phyloP scores from a whole-genome alignment of 2,888 invertebrate genomes.

The Listrodromus nycthemerus region DNA sequence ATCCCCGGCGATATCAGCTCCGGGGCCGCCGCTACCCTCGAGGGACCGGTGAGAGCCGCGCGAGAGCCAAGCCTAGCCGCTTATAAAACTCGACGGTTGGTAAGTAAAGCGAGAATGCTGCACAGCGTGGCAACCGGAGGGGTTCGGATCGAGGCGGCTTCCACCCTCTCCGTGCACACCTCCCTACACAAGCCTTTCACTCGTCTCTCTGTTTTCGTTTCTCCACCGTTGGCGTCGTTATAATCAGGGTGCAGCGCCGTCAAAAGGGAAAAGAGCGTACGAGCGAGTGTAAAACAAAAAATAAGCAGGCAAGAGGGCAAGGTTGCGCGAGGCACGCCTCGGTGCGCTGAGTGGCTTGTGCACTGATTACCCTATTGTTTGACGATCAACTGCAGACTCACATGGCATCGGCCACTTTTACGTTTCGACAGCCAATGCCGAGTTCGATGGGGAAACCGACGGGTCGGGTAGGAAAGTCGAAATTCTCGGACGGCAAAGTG shows the following conservation, averaged over 20 bases:
- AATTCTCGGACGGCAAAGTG: background rate
- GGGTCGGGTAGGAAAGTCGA: background rate
- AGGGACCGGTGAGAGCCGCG: constrained; percentile 31
- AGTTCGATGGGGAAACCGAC: background rate
- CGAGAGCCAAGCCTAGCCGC: constrained; percentile 46
- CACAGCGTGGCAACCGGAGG: constrained; percentile 25
- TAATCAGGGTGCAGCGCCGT: constrained; percentile 51
- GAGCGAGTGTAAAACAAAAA: constrained; percentile 4
- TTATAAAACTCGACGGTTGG: constrained; percentile 61
- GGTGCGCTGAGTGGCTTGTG: background rate
- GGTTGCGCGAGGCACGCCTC: background rate
- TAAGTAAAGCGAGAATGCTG: constrained; percentile 43
- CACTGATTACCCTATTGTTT: constrained; percentile 6
- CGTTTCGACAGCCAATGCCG: background rate
- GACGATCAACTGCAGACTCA: background rate
- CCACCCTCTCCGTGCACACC: constrained; percentile 27
- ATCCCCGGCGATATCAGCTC: constrained; percentile 55
- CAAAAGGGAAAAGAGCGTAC: constrained; percentile 26
- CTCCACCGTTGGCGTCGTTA: constrained; percentile 36
- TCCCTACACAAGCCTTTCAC: constrained; percentile 12
- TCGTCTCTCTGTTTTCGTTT: constrained; percentile 33
- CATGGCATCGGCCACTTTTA: background rate
- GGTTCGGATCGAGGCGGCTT: constrained; percentile 54
- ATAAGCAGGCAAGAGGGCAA: background rate
- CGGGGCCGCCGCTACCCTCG: constrained; percentile 46